Conservation (phyloP, 2,888 invertebrate genomes). For the Cyclophora punctaria region DNA sequence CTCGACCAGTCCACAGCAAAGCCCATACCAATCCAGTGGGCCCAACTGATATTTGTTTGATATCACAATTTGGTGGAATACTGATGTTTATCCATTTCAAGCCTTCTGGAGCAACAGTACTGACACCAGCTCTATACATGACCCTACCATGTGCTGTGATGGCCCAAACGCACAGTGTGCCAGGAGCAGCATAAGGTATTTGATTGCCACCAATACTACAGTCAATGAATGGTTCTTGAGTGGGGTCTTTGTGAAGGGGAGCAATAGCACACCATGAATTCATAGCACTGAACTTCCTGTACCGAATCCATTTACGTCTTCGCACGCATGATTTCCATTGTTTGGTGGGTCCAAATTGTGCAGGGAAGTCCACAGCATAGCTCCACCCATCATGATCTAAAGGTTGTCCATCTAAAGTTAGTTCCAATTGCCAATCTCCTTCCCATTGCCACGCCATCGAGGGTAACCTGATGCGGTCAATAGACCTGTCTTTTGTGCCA, state of each 20-base stretch:
- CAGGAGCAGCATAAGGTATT: slow-evolving; percentile 84
- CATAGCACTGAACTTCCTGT: slow-evolving; percentile 89
- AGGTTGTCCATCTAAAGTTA: slow-evolving; percentile 89
- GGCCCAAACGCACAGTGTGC: slow-evolving; percentile 91
- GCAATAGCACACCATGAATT: slow-evolving; percentile 95
- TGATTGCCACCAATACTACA: slow-evolving; percentile 90
- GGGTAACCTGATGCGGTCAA: slow-evolving; percentile 88
- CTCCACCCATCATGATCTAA: slow-evolving; percentile 95
- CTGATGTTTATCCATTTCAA: slow-evolving; percentile 87
- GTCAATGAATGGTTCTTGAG: slow-evolving; percentile 95
- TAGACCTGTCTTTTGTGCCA: slow-evolving; percentile 85
- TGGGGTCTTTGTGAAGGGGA: slow-evolving; percentile 90
- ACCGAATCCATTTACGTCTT: slow-evolving; percentile 91
- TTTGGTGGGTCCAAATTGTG: slow-evolving; percentile 85
- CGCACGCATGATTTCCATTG: slow-evolving; percentile 94
- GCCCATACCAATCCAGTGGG: slow-evolving; percentile 92
- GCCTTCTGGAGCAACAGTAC: slow-evolving; percentile 89
- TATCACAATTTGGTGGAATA: slow-evolving; percentile 85
- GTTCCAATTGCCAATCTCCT: slow-evolving; percentile 92
- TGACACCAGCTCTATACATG: slow-evolving; percentile 89
- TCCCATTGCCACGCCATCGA: slow-evolving; percentile 99
- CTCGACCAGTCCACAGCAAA: slow-evolving; percentile 87
- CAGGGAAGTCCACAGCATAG: slow-evolving; percentile 93
- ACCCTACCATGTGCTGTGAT: slow-evolving; percentile 94
- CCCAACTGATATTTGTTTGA: slow-evolving; percentile 89